phyloP scores from a whole-genome alignment of 2,113 vertebrate species.

The Stigmatopora nigra region DNA sequence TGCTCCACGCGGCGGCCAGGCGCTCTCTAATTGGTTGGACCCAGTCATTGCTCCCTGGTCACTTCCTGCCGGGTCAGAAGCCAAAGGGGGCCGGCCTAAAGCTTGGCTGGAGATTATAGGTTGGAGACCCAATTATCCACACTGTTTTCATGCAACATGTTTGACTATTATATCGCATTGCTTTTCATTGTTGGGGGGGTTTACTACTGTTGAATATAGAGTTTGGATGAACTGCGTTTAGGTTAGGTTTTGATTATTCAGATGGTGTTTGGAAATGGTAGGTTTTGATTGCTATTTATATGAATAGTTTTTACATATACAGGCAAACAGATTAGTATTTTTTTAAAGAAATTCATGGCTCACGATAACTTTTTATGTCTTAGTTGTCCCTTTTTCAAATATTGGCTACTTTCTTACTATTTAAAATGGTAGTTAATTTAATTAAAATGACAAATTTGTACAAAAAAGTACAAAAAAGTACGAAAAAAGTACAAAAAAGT shows the following conservation, averaged over 20 bases:
- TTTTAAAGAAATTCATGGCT: not conserved
- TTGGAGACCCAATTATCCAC: slow-evolving; percentile 31
- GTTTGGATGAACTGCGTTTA: slow-evolving; percentile 51
- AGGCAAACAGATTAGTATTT: not conserved
- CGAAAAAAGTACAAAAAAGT: too few species aligned
- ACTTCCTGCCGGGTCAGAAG: slow-evolving; percentile 62
- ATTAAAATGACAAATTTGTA: not conserved
- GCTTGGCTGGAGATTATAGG: slow-evolving; percentile 46
- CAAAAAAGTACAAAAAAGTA: too few species aligned
- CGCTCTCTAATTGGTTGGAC: slow-evolving; percentile 63
- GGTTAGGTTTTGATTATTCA: slow-evolving; percentile 16
- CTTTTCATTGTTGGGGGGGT: slow-evolving; percentile 12
- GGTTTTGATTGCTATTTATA: slow-evolving; percentile 4
- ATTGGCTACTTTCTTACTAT: not conserved
- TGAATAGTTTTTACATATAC: not conserved
- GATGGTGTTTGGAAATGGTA: slow-evolving; percentile 18
- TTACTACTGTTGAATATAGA: slow-evolving; percentile 35
- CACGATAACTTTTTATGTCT: not conserved
- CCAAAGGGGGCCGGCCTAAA: slow-evolving; percentile 45
- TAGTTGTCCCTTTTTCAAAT: not conserved
- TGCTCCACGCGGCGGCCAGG: slow-evolving; percentile 37
- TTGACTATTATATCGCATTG: slow-evolving; percentile 25
- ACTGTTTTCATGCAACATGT: slow-evolving; percentile 45
- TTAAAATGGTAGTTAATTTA: not conserved
- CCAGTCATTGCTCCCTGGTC: slow-evolving; percentile 41